Percentiles rank a stretch among this genome's conserved stretches.
These are phyloP conservation scores for Apteryx mantelli DNA, from an alignment of 2,113 vertebrate species.

Conservation along the genomic window DNA sequence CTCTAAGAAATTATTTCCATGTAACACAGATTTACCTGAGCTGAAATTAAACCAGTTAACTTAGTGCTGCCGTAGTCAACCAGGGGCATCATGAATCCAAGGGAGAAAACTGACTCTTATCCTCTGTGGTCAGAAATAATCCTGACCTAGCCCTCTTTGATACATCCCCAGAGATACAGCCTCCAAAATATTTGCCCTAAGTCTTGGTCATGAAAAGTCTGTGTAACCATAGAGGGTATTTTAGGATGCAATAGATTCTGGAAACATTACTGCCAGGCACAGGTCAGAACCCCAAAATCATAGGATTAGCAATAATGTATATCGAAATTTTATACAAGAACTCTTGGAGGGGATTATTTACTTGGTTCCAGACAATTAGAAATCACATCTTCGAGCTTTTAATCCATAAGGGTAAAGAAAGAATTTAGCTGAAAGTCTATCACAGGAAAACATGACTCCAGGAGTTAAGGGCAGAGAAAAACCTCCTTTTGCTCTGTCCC, in stretches of 20 bases:
- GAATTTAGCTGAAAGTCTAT: not conserved
- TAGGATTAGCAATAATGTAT: not conserved
- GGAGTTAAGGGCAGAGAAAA: not conserved
- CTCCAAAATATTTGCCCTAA: not conserved
- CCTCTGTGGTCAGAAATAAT: not conserved
- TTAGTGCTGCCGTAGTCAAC: not conserved
- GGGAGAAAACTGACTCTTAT: not conserved
- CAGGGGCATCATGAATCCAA: fast-evolving
- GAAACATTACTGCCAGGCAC: not conserved
- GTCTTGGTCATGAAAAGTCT: not conserved
- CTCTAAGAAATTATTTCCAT: not conserved
- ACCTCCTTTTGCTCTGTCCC: not conserved
- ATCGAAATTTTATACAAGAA: not conserved
- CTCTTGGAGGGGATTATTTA: not conserved
- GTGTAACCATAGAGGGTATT: not conserved
- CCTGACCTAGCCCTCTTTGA: not conserved
- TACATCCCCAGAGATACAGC: not conserved
- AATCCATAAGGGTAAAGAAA: not conserved
- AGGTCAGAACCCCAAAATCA: not conserved
- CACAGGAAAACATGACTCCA: not conserved
- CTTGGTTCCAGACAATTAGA: not conserved
- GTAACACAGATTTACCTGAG: not conserved
- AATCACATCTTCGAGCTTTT: not conserved
- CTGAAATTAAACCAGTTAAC: not conserved
- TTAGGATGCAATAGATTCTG: not conserved